Base-by-base conservation (phyloP, 2,113 vertebrate genomes). In the Elephas maximus region DNA sequence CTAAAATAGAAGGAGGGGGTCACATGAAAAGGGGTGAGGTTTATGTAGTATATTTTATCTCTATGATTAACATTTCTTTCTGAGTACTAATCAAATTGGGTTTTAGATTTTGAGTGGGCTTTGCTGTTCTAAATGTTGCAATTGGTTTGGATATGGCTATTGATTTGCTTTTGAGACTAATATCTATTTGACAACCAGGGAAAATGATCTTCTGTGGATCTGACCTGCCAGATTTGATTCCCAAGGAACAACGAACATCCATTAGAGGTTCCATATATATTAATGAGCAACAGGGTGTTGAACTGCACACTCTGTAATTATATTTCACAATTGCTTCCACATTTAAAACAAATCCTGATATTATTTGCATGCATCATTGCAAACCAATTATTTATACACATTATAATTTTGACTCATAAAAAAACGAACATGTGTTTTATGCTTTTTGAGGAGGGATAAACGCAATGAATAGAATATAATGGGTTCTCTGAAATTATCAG, bases 301-400 rank as follows among this genome's bases (percentile, higher is more conserved):
- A 96, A 88, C 74, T 57, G 77, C 79, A 37, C 17, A 84, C 90
- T 93, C 93, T 97, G 90, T 97, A 97, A 98, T 98, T 98, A 97
- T 57, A 97, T n/a, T 69, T 90, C 93, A 96, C 94, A 98, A 96
- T 96, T 92, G 96, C 81, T 96, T 94, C 96, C 71, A 97, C 91
- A 96, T 95, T 98, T 98, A 97, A 97, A 97, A 97, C 74, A 93
- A 95, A 96, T 96, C 88, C 53, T 97, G 88, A 95, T 96, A 96
- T 94, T 94, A 95, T 97, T 96, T 97, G 94, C 92, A 88, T 96
- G 97, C 92, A 94, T 96, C 98, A 97, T 30, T 91, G 96, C 92
- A 97, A 97, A 97, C 96, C 95, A 96, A 97, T 96, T 98, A 98
- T 98, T 97, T 98, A 98, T 90, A 97, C 96, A 96, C 85, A 96